These are phyloP conservation scores for Fregetta grallaria DNA, from an alignment of 2,113 vertebrate genomes.

Conservation along the genomic window DNA sequence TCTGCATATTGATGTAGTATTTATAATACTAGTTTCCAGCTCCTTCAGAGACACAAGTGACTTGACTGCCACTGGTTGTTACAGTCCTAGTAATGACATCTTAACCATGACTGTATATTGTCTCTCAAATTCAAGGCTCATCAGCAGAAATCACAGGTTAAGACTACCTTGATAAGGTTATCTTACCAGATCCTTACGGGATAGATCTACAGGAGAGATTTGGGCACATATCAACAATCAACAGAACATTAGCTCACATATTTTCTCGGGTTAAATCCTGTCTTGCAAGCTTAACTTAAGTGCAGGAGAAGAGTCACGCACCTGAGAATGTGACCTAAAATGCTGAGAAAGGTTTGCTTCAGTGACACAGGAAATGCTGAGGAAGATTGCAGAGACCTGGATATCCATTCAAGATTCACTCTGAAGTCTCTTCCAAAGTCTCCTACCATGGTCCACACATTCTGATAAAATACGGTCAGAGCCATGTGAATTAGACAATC, in stretches of 20 bases:
- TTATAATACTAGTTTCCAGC: not conserved
- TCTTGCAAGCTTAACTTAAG: not conserved
- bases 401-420: not conserved
- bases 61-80: not conserved
- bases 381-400: not conserved
- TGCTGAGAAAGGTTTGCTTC: not conserved
- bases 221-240: not conserved
- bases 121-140: not conserved
- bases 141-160: not conserved
- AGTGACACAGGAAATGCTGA: not conserved
- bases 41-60: not conserved
- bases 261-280: not conserved
- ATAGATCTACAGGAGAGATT: not conserved
- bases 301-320: not conserved
- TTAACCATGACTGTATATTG: not conserved
- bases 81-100: not conserved
- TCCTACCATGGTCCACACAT: not conserved
- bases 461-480: not conserved
- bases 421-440: not conserved
- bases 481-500: not conserved
- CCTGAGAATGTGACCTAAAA: not conserved
- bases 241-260: not conserved
- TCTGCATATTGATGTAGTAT: not conserved
- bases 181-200: fast-evolving
- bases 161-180: not conserved